Evolutionary conservation across 2,888 invertebrate genomes (phyloP), one percentile per base, ranked within the genome.

Genomic region (Leptogaster cylindrica): DNA sequence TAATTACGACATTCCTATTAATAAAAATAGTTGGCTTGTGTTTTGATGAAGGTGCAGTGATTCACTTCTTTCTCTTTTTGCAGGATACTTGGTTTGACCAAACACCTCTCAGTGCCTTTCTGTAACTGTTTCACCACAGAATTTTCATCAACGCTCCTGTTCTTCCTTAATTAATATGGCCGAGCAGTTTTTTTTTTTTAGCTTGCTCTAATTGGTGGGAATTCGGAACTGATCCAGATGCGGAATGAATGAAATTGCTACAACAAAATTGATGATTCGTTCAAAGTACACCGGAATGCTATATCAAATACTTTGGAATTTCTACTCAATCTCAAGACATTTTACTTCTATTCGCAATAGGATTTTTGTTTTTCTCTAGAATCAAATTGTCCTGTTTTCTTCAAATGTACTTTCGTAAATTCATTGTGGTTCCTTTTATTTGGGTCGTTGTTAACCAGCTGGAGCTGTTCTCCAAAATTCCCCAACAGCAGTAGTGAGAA

Each of bases 321-420:
- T 52, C 16, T 8, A 12, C 28, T 14, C 27, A 25, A 6, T 20
- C n/a, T 46, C 5, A n/a, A 20, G 20, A 5, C n/a, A 23, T 46
- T 25, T n/a, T 46, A 5, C n/a, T 52, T 14, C 44, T 18, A 7
- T 31, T 31, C 6, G 23, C 20, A 20, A n/a, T 10, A n/a, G n/a
- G 33, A 52, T 52, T 18, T 6, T 5, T 5, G 52, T 18, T 52
- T 52, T 52, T 52, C 33, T 31, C 33, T 20, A 10, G 14, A 31
- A 31, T 52, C 31, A 52, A 52, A 31, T 52, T 28, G 52, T 52
- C 33, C 20, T 52, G 52, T 52, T 52, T 52, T 31, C 52, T 33
- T 52, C 33, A 33, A 52, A 52, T 52, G 52, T 28, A 27, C 52
- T 31, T 31, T 12, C 23, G 18, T 18, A 31, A 14, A 52, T 31